Base-by-base conservation (phyloP, 1,140 invertebrate genomes). In the Mactra quadrangularis region DNA sequence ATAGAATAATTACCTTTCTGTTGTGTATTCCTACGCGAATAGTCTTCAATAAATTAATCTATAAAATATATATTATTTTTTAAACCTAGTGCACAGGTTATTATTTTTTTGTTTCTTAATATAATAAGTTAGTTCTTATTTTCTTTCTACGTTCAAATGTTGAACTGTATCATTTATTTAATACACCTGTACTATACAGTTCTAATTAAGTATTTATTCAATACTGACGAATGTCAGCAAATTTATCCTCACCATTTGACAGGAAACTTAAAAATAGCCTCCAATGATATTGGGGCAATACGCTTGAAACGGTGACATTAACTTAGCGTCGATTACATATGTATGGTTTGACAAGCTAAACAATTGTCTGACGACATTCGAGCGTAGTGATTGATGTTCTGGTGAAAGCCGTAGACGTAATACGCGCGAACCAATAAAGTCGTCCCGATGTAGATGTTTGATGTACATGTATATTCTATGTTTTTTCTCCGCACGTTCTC, bases 291-390 rank as follows among this genome's bases (percentile, higher is more conserved):
- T 19, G 22, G 19, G 15, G 22, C n/a, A 22, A 57, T 2, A 33
- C 9, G 22, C 70, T 38, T n/a, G 31, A 47, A 72, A 55, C 55
- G 19, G 55, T 57, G 70, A 57, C 53, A 55, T 72, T 72, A 52
- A 35, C 47, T 47, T 64, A 60, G 59, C 59, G 74, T 76, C 74
- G 11, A 17, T 25, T 64, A 22, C 59, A 76, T 76, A 45, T 47
- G 31, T n/a, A 60, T 45, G 47, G 59, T n/a, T n/a, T 76, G 74
- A 76, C 74, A 76, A 62, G 59, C 47, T 31, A 76, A 62, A 62
- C 57, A 50, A 25, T 38, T 35, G 27, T 31, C 62, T 76, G 74
- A 76, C 74, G 74, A 64, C 59, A 76, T 60, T 29, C 19, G 27
- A 29, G 11, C 11, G 22, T 45, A 25, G 47, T 76, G 74, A 76